Base-by-base conservation (phyloP, 2,113 vertebrate species). In the Mustelus asterias region DNA sequence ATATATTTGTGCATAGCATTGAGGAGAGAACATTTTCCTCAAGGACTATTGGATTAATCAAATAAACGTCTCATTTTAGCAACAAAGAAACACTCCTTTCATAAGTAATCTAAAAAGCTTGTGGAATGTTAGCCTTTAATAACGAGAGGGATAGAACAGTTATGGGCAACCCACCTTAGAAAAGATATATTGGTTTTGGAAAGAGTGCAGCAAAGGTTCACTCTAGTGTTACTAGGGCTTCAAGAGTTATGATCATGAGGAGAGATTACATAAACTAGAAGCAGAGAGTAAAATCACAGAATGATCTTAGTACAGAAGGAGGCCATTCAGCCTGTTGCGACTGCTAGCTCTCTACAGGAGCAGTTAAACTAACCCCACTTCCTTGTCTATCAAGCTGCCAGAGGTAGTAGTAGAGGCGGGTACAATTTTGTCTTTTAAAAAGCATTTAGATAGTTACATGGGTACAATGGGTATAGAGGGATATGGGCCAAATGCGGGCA, bases 11-110 rank as follows among this genome's bases (percentile, higher is more conserved):
- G 94, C 48, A 18, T 93, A 93, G 69, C 41, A 95, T 70, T 76
- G 67, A 95, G 94, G 24, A 95, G 69, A 10, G 69, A 76, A 54
- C 94, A 95, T 95, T 95, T 41, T 24, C 65, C 22, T 44, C 69
- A 70, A 33, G 24, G 10, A 33, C 3, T n/a, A 63, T 94, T 95
- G 37, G 33, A 54, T 72, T 76, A 22, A 29, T 95, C 69, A 72
- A 72, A 16, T 48, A 76, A 44, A 95, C 44, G 24, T 54, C 44
- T 72, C 48, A 95, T 54, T 93, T n/a, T 93, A 83, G 37, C 78
- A 80, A 37, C 4, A 78, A 33, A 78, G 14, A 37, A 44, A 95
- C 41, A 29, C 9, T 94, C 41, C 41, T 70, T 69, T 37, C 65
- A 26, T 58, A 29, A 63, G 16, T 63, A 63, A 92, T 92, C 89